Percentiles rank a stretch among this genome's conserved stretches.
Conservation (phyloP, 2,797 vertebrate species). For the Cossypha dichroa region DNA sequence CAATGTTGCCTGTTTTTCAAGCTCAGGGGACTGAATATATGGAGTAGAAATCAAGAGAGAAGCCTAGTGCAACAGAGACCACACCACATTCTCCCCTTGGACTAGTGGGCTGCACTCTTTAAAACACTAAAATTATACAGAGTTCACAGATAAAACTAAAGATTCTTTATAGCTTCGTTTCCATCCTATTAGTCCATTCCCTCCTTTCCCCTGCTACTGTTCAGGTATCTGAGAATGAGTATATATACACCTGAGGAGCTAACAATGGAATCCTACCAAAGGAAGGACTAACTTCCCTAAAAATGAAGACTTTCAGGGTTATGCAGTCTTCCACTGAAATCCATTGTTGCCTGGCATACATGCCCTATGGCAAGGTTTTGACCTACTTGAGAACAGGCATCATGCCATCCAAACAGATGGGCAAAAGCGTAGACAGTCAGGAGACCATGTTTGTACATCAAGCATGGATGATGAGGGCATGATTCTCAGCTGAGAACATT, state of each 20-base stretch:
- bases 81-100: neutral
- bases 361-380: constrained; percentile 62
- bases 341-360: constrained; percentile 56
- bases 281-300: neutral
- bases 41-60: neutral
- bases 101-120: neutral
- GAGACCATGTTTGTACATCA: constrained; percentile 66
- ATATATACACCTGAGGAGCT: neutral
- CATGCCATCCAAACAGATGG: constrained; percentile 76
- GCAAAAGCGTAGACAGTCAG: constrained; percentile 60
- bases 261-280: neutral
- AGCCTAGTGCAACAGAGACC: neutral
- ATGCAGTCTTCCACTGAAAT: constrained; percentile 3
- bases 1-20: neutral
- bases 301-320: constrained; percentile 38
- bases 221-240: neutral
- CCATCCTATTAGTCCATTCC: neutral
- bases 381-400: constrained; percentile 70
- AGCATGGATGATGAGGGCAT: constrained; percentile 59
- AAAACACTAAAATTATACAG: neutral
- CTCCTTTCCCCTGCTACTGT: neutral
- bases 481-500: constrained; percentile 59
- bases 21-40: neutral
- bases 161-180: neutral
- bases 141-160: neutral